Evolutionary conservation across 2,888 invertebrate genomes (phyloP), one percentile per base, ranked within the genome.

Genomic region (Drosophila eohydei): DNA sequence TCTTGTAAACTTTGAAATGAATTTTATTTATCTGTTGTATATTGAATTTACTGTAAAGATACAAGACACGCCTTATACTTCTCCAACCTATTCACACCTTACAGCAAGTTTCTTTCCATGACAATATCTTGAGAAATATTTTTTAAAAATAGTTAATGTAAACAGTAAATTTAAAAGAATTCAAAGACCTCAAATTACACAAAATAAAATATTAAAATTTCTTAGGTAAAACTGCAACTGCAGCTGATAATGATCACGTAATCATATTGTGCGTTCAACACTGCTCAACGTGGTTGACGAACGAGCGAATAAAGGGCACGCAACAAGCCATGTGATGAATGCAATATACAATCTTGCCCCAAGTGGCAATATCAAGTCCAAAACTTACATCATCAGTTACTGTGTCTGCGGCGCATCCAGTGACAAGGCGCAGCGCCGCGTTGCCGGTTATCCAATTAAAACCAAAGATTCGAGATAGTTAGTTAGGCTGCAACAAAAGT

Each of bases 361-460:
- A 79, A 82, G 80, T 88, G 88, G 80, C 84, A 84, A 89, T 89
- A 84, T 84, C 84, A 84, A 84, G 84, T 89, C 85, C 86, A 84
- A 79, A 68, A 64, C 86, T 89, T 88, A 82, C 85, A 81, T 84
- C 79, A 89, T 71, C 76, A 36, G 51, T 57, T 32, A 2, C 12
- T 34, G 55, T 66, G 80, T 66, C 36, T 36, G 54, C 6, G 60
- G 51, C 48, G 54, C 62, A 65, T 62, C 57, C 56, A 60, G 68
- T 65, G 60, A 7, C 55, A 6, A 55, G 34, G n/a, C 56, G 34
- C 63, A n/a, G 34, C 50, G 30, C 16, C 32, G 50, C 65, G 66
- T 72, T 84, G 89, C 85, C 82, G 89, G 89, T 81, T 89, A 85
- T 85, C 88, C 84, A 89, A 84, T 84, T 89, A 89, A 84, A 84